Evolutionary conservation across 2,113 vertebrate species (phyloP).

Genomic region (Planiliza haematocheilus): DNA sequence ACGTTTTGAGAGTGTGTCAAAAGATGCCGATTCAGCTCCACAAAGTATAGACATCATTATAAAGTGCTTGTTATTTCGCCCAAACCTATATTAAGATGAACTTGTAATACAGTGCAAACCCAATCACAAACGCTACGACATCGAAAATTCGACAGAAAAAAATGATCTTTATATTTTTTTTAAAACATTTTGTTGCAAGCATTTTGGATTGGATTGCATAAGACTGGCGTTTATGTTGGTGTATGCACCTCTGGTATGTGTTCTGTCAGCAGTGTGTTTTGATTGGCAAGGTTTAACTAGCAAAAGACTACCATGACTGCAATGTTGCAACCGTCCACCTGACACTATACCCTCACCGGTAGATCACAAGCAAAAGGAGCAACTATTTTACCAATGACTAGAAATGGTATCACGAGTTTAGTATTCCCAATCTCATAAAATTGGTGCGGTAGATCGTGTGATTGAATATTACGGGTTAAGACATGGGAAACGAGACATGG

Average conservation of each 20-base stretch:
- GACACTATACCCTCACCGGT: background rate
- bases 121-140: background rate
- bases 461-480: too few species aligned
- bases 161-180: background rate
- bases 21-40: conserved; percentile 37
- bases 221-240: conserved; percentile 1
- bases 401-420: too few species aligned
- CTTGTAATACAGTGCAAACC: conserved; percentile 11
- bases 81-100: background rate
- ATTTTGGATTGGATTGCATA: background rate
- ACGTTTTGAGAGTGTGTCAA: background rate
- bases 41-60: background rate
- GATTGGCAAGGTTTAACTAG: background rate
- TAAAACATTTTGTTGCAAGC: background rate
- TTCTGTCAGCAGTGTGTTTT: background rate
- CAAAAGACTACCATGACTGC: conserved; percentile 4
- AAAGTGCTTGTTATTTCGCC: background rate
- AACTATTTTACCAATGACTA: too few species aligned
- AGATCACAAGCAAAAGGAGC: background rate
- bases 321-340: conserved; percentile 29
- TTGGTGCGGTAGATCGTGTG: too few species aligned
- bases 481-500: too few species aligned
- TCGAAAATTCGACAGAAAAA: background rate
- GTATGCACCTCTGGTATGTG: background rate
- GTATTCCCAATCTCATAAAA: too few species aligned